These are phyloP conservation scores for Puffinus mauretanicus DNA, from an alignment of 2,113 vertebrate species.

Conservation along the genomic window DNA sequence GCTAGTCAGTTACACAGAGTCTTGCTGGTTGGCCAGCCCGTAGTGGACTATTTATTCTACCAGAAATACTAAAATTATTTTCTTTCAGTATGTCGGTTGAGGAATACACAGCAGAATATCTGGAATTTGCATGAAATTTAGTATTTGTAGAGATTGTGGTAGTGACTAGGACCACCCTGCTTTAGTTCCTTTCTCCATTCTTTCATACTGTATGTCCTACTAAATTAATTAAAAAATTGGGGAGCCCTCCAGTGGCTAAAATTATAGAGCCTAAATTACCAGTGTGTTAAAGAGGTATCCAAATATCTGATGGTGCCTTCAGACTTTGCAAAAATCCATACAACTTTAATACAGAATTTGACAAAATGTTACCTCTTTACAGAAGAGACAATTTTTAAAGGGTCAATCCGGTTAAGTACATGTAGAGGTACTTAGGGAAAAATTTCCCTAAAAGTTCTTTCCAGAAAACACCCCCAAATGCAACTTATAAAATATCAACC, in stretches of 20 bases:
- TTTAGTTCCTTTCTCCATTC: background rate
- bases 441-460: background rate
- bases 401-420: background rate
- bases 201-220: background rate
- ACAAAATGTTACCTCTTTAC: background rate
- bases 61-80: background rate
- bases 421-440: background rate
- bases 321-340: background rate
- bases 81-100: background rate
- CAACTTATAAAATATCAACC: background rate
- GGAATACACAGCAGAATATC: background rate
- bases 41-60: background rate
- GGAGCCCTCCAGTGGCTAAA: conserved; percentile 56
- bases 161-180: background rate
- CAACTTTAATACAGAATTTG: background rate
- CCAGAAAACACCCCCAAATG: background rate
- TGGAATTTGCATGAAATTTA: background rate
- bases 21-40: background rate
- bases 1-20: background rate
- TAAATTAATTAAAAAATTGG: conserved; percentile 35
- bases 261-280: background rate
- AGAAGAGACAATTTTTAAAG: background rate
- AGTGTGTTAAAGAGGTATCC: background rate
- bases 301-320: background rate
- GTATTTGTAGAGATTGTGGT: background rate